Conservation (phyloP, 1,140 invertebrate genomes). For the Leptoteleia sp. region DNA sequence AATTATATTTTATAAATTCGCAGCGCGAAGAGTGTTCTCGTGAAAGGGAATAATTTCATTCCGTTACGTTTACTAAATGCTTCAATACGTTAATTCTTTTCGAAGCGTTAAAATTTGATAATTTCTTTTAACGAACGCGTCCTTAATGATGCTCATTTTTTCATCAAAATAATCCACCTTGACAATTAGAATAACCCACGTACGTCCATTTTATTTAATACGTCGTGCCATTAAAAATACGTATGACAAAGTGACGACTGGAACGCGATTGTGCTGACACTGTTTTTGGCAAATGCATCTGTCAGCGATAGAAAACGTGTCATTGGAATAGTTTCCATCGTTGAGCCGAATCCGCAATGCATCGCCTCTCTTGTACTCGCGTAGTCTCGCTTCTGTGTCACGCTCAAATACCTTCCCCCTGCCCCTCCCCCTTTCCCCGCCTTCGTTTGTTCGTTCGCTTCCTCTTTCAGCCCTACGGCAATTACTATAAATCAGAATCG, state of each 20-base stretch:
- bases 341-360: slow-evolving; percentile 52
- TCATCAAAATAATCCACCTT: background rate
- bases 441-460: slow-evolving; percentile 51
- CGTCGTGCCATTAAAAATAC: slow-evolving; percentile 66
- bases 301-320: slow-evolving; percentile 75
- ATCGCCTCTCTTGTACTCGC: slow-evolving; percentile 57
- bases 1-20: too few relatives aligned
- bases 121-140: too few relatives aligned
- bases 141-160: too few relatives aligned
- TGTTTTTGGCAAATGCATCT: slow-evolving; percentile 76
- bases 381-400: slow-evolving; percentile 59
- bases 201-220: slow-evolving; percentile 23
- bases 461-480: slow-evolving; percentile 71
- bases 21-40: too few relatives aligned
- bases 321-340: slow-evolving; percentile 73
- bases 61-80: too few relatives aligned
- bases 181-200: background rate
- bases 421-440: slow-evolving; percentile 46
- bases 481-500: slow-evolving; percentile 81
- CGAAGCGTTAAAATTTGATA: too few relatives aligned
- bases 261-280: slow-evolving; percentile 69
- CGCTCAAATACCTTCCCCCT: slow-evolving; percentile 63
- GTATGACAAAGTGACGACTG: slow-evolving; percentile 68
- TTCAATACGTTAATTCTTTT: too few relatives aligned
- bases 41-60: too few relatives aligned